Base-by-base conservation (phyloP, 2,888 invertebrate genomes). In the Euclidia mi region DNA sequence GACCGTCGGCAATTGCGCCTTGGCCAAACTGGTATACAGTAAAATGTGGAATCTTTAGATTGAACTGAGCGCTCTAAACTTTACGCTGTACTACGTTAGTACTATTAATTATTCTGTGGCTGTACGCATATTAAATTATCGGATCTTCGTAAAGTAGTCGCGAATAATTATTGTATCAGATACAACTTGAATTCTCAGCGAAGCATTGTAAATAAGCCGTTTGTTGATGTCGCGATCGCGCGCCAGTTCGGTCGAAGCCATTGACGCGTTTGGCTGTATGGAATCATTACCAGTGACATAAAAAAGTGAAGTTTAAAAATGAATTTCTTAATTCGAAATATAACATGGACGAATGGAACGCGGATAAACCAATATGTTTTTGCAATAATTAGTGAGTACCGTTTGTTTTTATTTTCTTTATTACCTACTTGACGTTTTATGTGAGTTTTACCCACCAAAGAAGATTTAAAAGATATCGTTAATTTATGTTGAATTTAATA, bases 301-400 rank as follows among this genome's bases (percentile, higher is more conserved):
- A 65, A 65, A 68, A 44, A 55, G 48, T 18, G 52, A 53, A 70
- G 65, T 63, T 45, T 38, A 50, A 57, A 70, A 83, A 94, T 94
- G 94, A 92, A 92, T 83, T 71, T 92, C 57, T 62, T 94, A 74
- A 67, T 91, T 35, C 81, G 86, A n/a, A 92, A 89, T 77, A 60
- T 92, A 9, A 83, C 86, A 84, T 91, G 90, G 89, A 78, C 85
- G 50, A 93, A 89, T 81, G 94, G 94, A 41, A 86, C 86, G 44
- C 79, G 94, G 58, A 84, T 94, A 56, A 92, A 92, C 65, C 94
- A 94, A 68, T 94, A 94, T 81, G 58, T 94, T 48, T 92, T 94
- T 57, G 93, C 93, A 2, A 83, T 89, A 56, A 81, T 94, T 35
- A 84, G 94, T 94, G 66, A 94, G 94, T 93, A 6, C n/a, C 1